Evolutionary conservation across 2,113 vertebrate species (phyloP), one percentile per base, ranked within the genome.

Genomic region (Geococcyx californianus): DNA sequence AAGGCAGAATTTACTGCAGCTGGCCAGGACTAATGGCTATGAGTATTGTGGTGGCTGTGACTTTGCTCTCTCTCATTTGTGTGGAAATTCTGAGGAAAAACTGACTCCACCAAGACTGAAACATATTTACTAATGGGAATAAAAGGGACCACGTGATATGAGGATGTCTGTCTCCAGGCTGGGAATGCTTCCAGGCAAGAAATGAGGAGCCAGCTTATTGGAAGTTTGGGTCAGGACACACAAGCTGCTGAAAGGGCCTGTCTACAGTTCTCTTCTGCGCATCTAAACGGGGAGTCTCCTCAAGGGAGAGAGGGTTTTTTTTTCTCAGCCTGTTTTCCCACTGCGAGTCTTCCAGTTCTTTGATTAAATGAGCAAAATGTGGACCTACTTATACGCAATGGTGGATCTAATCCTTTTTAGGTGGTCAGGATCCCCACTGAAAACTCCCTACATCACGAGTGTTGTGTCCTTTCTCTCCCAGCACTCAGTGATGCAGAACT

Each of bases 1-100:
- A 93, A 40, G 58, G 52, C 76, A 94, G 87, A 52, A 91, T 96
- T 96, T 94, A 81, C 75, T 95, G 92, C 92, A 93, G 90, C 73
- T 95, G 90, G 94, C 83, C 59, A 68, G 92, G 77, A 70, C 79
- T 90, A 86, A 84, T 26, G 85, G 60, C 63, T 92, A 82, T 25
- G 52, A 94, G 55, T n/a, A 75, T 63, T 97, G 92, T 70, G 47
- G 90, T 88, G 79, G 52, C 64, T 88, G 64, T 28, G 52, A 92
- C 63, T 78, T 90, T 4, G 5, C 55, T 54, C 14, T 24, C 63
- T 66, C 67, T 94, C 3, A 3, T 63, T 59, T 64, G 85, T 55
- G 47, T n/a, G 75, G 92, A 95, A 95, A 94, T 77, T 88, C 52
- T 94, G 85, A 96, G 75, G 72, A 72, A 84, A 63, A 95, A 59